Evolutionary conservation across 2,113 vertebrate genomes (phyloP).

Genomic region (Pyxicephalus adspersus): DNA sequence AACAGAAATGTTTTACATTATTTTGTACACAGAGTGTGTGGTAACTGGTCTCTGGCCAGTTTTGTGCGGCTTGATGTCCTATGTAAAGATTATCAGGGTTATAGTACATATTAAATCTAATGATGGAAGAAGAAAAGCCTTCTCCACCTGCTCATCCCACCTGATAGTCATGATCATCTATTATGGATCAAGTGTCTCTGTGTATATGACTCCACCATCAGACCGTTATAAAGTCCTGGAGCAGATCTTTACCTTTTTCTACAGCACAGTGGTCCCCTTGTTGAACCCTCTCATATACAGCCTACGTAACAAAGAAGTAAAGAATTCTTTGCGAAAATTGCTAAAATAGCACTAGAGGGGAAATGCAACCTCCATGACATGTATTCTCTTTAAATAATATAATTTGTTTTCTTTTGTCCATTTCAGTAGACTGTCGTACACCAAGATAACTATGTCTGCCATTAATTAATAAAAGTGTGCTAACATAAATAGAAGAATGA

Average conservation of each 20-base stretch:
- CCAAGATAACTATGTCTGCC: too few species aligned
- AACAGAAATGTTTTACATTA: too few species aligned
- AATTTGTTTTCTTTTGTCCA: too few species aligned
- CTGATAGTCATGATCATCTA: constrained; percentile 54
- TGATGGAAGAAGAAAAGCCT: constrained; percentile 54
- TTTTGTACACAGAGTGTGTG: constrained; percentile 15
- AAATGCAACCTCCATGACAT: too few species aligned
- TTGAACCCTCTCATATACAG: constrained; percentile 65
- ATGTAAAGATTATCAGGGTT: constrained; percentile 54
- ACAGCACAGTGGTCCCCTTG: constrained; percentile 62
- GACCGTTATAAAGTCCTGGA: background rate
- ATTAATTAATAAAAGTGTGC: too few species aligned
- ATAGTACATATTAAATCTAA: constrained; percentile 55
- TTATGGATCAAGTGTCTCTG: constrained; percentile 59
- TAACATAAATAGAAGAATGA: too few species aligned
- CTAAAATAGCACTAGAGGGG: too few species aligned
- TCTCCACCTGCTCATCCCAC: constrained; percentile 63
- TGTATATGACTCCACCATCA: constrained; percentile 52
- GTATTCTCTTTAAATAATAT: too few species aligned
- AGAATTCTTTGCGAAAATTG: too few species aligned
- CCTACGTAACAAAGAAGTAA: constrained; percentile 63
- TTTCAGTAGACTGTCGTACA: too few species aligned
- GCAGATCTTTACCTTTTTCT: constrained; percentile 57
- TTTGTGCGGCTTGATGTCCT: constrained; percentile 45
- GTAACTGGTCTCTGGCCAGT: constrained; percentile 44